phyloP scores from a whole-genome alignment of 2,797 vertebrate genomes.

The Limnodromus scolopaceus region DNA sequence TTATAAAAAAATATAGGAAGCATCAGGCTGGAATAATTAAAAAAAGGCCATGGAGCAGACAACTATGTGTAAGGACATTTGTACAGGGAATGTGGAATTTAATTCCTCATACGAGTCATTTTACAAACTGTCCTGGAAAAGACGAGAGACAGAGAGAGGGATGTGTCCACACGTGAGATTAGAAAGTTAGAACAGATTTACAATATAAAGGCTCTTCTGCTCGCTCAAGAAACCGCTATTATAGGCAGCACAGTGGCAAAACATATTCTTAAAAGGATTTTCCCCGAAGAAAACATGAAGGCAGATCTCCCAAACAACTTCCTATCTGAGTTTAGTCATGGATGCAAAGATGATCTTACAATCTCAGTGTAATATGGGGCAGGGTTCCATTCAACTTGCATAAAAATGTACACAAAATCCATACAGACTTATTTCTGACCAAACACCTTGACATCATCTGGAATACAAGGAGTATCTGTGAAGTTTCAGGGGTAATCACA shows the following conservation, averaged over 20 bases:
- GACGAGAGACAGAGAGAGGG: background rate
- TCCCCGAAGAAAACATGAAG: background rate
- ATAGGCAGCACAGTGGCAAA: background rate
- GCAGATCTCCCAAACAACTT: background rate
- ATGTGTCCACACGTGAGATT: background rate
- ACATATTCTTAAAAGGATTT: background rate
- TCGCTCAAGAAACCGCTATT: background rate
- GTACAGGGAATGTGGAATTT: slow-evolving; percentile 45
- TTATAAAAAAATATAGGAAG: background rate
- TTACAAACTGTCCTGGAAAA: slow-evolving; percentile 46
- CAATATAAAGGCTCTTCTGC: background rate
- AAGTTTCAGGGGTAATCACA: background rate
- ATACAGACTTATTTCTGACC: background rate
- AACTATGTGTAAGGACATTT: slow-evolving; percentile 29
- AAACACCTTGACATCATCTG: background rate
- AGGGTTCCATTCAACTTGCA: background rate
- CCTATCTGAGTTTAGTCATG: background rate
- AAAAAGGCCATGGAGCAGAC: background rate
- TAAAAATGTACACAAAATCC: background rate
- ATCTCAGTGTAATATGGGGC: background rate
- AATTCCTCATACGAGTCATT: slow-evolving; percentile 22
- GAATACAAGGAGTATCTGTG: background rate
- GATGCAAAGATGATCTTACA: background rate
- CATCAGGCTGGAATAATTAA: background rate
- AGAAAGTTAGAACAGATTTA: background rate